Base-by-base conservation (phyloP, 1,140 invertebrate species). In the Meloidogyne floridensis region DNA sequence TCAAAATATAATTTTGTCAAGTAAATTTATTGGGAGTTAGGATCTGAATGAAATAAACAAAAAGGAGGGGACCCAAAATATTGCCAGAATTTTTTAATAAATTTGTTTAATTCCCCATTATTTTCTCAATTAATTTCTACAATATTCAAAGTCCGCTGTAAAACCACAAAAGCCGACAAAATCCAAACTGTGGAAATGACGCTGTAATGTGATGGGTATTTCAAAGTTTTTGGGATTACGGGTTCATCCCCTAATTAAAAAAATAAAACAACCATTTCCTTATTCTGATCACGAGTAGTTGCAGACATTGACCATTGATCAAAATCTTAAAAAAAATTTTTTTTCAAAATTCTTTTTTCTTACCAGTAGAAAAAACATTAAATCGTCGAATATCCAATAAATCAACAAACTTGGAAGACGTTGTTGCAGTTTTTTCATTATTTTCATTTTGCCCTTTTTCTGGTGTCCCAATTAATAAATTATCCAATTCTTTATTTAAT, bases 401-500 rank as follows among this genome's bases (percentile, higher is more conserved):
- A 65, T 65, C 59, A n/a, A 65, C 59, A 1, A 65, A 7, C n/a
- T 65, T 65, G n/a, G 15, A n/a, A n/a, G 59, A 15, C 4, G 56
- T 15, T 1, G 11, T 15, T 59, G 15, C 15, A 18, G n/a, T 65
- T n/a, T 65, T 65, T 65, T n/a, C 13, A 15, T 59, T 5, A 65
- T 65, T 11, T 18, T 65, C 59, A 65, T 65, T 65, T n/a, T 65
- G 59, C n/a, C 1, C 2, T 65, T 11, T 11, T 65, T 65, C 10
- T 65, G 7, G 3, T 59, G 59, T 11, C n/a, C 59, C 59, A 65
- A 65, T 65, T 65, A 65, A 65, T n/a, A 65, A 65, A 65, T 15
- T n/a, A 65, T 65, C 59, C n/a, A 65, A 65, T 65, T 65, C 59
- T 65, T 65, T 65, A 65, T 65, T 65, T n/a, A 65, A n/a, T 65